Conservation (phyloP, 2,888 invertebrate species). For the Agrochola litura region DNA sequence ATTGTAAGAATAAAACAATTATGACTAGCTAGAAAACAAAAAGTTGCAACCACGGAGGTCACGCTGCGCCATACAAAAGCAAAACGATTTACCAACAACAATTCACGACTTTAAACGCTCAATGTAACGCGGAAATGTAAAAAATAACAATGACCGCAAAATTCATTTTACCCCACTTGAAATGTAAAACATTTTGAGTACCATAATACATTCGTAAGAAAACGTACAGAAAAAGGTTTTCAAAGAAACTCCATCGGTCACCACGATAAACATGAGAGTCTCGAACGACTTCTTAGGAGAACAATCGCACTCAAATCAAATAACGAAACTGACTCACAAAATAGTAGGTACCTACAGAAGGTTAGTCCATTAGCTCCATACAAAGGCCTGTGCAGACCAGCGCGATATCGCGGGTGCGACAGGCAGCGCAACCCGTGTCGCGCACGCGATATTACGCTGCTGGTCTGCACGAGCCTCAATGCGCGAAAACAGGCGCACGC, state of each 20-base stretch:
- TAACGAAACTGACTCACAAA: constrained; percentile 7
- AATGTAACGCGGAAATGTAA: not conserved
- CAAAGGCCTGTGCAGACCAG: no score
- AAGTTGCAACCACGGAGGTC: no score
- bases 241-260: constrained; percentile 37
- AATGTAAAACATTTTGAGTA: constrained; percentile 18
- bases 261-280: not conserved
- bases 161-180: not conserved
- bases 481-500: not conserved
- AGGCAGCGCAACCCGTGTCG: no score
- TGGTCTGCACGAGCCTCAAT: no score
- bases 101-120: not conserved
- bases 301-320: constrained; percentile 34
- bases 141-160: constrained; percentile 1
- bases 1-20: no score
- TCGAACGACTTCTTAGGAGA: constrained; percentile 21
- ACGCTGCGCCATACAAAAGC: not conserved
- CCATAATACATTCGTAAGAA: constrained; percentile 15
- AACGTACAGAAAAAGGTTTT: constrained; percentile 3
- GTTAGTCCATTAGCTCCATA: no score
- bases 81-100: not conserved
- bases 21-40: no score
- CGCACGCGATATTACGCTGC: no score
- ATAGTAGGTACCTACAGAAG: not conserved
- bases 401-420: no score